Evolutionary conservation across 1,140 invertebrate genomes (phyloP).

Genomic region (Arctopsyche grandis): DNA sequence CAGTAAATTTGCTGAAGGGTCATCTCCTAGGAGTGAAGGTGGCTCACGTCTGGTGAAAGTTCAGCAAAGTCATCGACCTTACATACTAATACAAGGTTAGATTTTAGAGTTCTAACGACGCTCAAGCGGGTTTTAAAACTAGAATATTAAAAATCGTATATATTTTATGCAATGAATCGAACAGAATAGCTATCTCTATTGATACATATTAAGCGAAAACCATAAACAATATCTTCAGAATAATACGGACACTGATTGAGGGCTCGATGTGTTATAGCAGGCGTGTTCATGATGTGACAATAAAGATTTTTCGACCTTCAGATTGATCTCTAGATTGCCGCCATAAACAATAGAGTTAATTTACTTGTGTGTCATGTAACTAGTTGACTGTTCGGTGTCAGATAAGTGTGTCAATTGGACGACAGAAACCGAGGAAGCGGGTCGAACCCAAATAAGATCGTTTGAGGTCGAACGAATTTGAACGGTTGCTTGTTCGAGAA

Average conservation of each 20-base stretch:
- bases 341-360: constrained; percentile 29
- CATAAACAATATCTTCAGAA: constrained; percentile 19
- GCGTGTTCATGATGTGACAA: background rate
- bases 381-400: constrained; percentile 3
- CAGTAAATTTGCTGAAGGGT: constrained; percentile 29
- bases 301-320: constrained; percentile 18
- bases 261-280: background rate
- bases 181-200: background rate
- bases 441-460: background rate
- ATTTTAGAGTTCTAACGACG: background rate
- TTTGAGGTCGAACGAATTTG: background rate
- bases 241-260: background rate
- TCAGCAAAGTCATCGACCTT: constrained; percentile 34
- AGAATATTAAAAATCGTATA: constrained; percentile 1
- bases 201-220: background rate
- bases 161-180: background rate
- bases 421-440: constrained; percentile 10
- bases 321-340: constrained; percentile 16
- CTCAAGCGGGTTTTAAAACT: background rate
- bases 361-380: constrained; percentile 15
- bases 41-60: background rate
- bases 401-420: constrained; percentile 26
- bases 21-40: constrained; percentile 12
- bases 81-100: constrained; percentile 17
- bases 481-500: background rate